Evolutionary conservation across 2,113 vertebrate species (phyloP).

Genomic region (Limanda limanda): DNA sequence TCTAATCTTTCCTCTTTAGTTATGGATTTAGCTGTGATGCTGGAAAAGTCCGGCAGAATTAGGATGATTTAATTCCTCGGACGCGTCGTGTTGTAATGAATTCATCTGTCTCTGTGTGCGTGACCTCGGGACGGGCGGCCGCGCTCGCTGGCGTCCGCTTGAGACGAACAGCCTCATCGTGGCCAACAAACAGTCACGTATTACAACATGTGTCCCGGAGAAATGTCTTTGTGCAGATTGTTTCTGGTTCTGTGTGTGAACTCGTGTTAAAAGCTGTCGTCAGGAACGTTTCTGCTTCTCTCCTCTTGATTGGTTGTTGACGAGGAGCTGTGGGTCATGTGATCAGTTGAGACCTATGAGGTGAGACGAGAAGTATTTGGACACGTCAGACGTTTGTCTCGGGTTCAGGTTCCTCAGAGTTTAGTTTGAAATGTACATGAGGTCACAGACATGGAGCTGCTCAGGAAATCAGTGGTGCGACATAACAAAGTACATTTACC

Average conservation of each 20-base stretch:
- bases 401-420: no score
- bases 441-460: no score
- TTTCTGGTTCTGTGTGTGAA: conserved; percentile 26
- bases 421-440: no score
- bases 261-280: conserved; percentile 15
- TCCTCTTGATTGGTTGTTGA: conserved; percentile 28
- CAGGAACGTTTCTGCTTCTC: conserved; percentile 1
- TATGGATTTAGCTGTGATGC: conserved; percentile 25
- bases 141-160: background rate
- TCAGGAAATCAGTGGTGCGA: no score
- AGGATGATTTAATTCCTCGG: conserved; percentile 51
- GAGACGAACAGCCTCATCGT: background rate
- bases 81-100: conserved; percentile 37
- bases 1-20: background rate
- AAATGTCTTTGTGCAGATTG: conserved; percentile 2
- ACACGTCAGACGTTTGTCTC: background rate
- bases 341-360: background rate
- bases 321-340: conserved; percentile 23
- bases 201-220: background rate
- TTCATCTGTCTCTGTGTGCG: conserved; percentile 21
- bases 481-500: no score
- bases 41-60: conserved; percentile 51
- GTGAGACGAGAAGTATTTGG: background rate
- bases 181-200: conserved; percentile 4
- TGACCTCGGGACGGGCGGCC: conserved; percentile 44